Percentiles rank a stretch among this genome's conserved stretches.
Evolutionary conservation across 2,888 invertebrate genomes (phyloP).

Genomic region (Lypha dubia): DNA sequence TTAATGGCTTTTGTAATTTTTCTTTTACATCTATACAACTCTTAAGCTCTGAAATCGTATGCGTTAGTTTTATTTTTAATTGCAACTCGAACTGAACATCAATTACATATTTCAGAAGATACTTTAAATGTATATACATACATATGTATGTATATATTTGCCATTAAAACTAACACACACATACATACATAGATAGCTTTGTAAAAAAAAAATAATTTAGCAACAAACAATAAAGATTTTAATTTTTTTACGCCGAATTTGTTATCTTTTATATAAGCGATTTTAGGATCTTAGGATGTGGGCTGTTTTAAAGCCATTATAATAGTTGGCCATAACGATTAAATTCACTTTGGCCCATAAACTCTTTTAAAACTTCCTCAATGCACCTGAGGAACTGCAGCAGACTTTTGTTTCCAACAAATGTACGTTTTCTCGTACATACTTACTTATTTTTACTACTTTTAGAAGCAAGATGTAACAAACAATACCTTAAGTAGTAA

Average conservation of each 20-base stretch:
- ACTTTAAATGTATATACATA: neutral
- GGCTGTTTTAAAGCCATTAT: slow-evolving; percentile 54
- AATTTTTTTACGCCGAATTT: slow-evolving; percentile 25
- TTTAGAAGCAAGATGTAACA: slow-evolving; percentile 31
- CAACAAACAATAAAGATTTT: slow-evolving; percentile 61
- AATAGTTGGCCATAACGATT: slow-evolving; percentile 64
- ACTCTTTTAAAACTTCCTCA: slow-evolving; percentile 60
- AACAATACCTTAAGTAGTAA: slow-evolving; percentile 14
- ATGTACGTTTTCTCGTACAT: neutral
- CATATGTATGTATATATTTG: neutral
- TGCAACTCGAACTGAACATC: slow-evolving; percentile 23
- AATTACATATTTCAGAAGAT: slow-evolving; percentile 10
- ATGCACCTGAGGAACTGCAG: slow-evolving; percentile 64
- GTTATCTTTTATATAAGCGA: slow-evolving; percentile 37
- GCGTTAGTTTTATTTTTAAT: slow-evolving; percentile 27
- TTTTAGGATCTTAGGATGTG: slow-evolving; percentile 50
- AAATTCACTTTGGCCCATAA: slow-evolving; percentile 69
- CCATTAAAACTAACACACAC: neutral
- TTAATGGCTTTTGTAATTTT: slow-evolving; percentile 16
- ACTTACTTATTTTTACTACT: slow-evolving; percentile 2
- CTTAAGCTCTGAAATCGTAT: slow-evolving; percentile 5
- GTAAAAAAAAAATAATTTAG: slow-evolving; percentile 27
- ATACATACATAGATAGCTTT: neutral
- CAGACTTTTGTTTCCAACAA: slow-evolving; percentile 5
- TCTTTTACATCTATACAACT: neutral